Base-by-base conservation (phyloP, 2,797 vertebrate genomes). In the Clarias pachynema region DNA sequence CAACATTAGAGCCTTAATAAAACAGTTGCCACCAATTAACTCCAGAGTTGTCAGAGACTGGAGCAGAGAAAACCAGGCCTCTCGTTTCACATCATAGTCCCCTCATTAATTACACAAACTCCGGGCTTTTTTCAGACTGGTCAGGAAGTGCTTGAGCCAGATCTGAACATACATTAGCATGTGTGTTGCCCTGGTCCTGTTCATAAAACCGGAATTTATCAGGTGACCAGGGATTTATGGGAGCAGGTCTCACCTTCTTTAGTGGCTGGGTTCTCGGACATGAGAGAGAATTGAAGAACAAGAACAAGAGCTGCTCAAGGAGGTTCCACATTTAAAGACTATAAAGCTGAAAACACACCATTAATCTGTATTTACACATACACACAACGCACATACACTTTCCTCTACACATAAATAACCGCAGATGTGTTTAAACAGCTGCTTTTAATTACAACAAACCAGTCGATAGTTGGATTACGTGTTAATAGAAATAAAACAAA, bases 161-260 rank as follows among this genome's bases (percentile, higher is more conserved):
- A 73, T 74, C 82, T 87, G 87, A 89, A 84, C 86, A 89, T 90
- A 88, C 86, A 87, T 89, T 83, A 86, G 53, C 80, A 68, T 66
- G 84, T 82, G 78, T 86, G 85, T 85, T 88, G 70, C 74, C 87
- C 85, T 73, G 57, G 81, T 72, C 70, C 78, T 89, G 86, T 88
- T 89, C 86, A 89, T 88, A 85, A 87, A 87, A 70, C 79, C 85
- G 85, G 79, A 86, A 88, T 90, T 90, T 88, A 90, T 90, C 89
- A 89, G 89, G 88, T 89, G 89, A 83, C 79, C 65, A 29, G 79
- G 82, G 87, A 89, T 90, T 90, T 90, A 90, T 85, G 70, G 82
- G 74, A 81, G 82, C 53, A 73, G 49, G 72, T 88, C 81, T 56
- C 88, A 90, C 89, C 85, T 90, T 87, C 84, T 86, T 89, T 83